phyloP scores from a whole-genome alignment of 2,113 vertebrate species.

The Pelmatolapia mariae region DNA sequence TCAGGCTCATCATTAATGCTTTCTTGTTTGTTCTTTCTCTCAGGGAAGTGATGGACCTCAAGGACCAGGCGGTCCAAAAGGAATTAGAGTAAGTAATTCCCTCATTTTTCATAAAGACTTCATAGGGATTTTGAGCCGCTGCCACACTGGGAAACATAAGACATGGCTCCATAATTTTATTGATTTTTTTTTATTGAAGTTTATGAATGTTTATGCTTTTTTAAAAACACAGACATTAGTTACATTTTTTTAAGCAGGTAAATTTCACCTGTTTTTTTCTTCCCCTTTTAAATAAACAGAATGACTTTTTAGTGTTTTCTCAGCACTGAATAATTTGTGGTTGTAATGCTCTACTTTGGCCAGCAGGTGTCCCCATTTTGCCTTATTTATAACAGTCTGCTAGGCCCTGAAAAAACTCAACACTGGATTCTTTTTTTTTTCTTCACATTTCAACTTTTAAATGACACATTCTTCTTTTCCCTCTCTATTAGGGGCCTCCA shows the following conservation, averaged over 20 bases:
- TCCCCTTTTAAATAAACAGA: neutral
- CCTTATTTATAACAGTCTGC: neutral
- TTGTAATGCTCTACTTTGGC: neutral
- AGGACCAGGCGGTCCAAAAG: slow-evolving; percentile 86
- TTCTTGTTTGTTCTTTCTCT: neutral
- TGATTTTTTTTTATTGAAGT: neutral
- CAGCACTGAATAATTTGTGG: neutral
- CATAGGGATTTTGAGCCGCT: neutral
- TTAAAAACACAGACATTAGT: neutral
- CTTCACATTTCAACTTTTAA: neutral
- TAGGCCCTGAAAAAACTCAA: neutral
- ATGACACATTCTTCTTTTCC: neutral
- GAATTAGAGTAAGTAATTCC: slow-evolving; percentile 85
- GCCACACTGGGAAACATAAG: neutral
- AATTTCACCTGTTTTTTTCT: neutral
- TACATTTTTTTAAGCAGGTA: neutral
- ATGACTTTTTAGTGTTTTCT: neutral
- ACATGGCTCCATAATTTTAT: neutral
- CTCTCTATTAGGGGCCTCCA: slow-evolving; percentile 78
- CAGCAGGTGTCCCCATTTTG: slow-evolving; percentile 37
- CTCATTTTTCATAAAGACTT: neutral
- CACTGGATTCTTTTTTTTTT: neutral
- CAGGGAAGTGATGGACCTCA: slow-evolving; percentile 86
- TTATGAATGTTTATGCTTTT: neutral
- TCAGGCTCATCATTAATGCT: neutral